Base-by-base conservation (phyloP, 2,888 invertebrate species). In the Formica aserva region DNA sequence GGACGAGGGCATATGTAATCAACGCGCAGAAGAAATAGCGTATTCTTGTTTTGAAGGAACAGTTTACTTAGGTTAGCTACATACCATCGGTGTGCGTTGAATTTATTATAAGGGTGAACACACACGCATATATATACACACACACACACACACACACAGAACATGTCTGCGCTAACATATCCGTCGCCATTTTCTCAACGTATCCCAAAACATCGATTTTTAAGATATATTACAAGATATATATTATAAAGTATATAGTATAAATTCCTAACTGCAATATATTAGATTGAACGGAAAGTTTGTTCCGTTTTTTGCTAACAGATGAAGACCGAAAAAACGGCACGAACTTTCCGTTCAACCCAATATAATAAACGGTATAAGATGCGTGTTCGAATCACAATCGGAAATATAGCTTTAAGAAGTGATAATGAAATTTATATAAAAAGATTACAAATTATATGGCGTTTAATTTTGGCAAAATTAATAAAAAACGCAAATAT, bases 41-140 rank as follows among this genome's bases (percentile, higher is more conserved):
- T 72, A 71, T 80, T 71, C 45, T 60, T 71, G 26, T 80, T 80
- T 62, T 35, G 60, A 32, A 72, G 18, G 13, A 80, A 80, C 18
- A 35, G 41, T 72, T 72, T 48, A 60, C 45, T 71, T 72, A 41
- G 26, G 60, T 60, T 71, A 18, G n/a, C 35, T 35, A 77, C 5
- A 57, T 29, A 52, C n/a, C 26, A 13, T 66, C 22, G 11, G 45
- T 67, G 48, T 8, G 18, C 22, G 35, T 62, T 71, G 60, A 72
- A 80, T 80, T 77, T 80, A 80, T 80, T 80, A 80, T 80, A 48
- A 80, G 45, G 29, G 15, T 15, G 55, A 29, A 67, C n/a, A 62
- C 8, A n/a, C 6, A 13, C 15, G 3, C 13, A 13, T 45, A 13
- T 45, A 45, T 13, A 45, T 45, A 22, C 22, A 22, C 22, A 22